phyloP scores from a whole-genome alignment of 2,113 vertebrate species.

The Sapayoa aenigma region DNA sequence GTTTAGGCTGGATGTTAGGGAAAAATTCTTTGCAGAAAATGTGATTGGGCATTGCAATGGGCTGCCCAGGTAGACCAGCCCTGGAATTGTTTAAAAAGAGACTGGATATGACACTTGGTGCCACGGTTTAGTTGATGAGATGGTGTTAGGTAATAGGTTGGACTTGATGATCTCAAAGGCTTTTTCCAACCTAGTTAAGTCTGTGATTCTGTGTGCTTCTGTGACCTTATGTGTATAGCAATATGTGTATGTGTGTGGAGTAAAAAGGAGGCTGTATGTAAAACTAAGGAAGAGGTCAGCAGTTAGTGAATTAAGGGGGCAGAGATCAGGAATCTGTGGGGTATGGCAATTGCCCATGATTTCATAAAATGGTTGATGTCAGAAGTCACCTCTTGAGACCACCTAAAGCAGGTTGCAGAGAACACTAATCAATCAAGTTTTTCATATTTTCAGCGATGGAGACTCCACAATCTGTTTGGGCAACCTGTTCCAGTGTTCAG shows the following conservation, averaged over 20 bases:
- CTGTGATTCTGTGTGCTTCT: too few relatives aligned
- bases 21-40: too few relatives aligned
- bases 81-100: too few relatives aligned
- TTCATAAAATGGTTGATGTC: not conserved
- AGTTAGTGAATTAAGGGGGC: not conserved
- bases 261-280: not conserved
- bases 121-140: too few relatives aligned
- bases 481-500: not conserved
- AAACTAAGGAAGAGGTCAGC: not conserved
- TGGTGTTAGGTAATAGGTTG: too few relatives aligned
- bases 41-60: too few relatives aligned
- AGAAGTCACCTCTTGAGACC: not conserved
- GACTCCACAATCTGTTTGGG: not conserved
- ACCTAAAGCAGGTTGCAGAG: not conserved
- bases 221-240: fast-evolving
- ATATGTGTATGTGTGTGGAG: too few relatives aligned
- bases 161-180: too few relatives aligned
- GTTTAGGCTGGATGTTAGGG: too few relatives aligned
- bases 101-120: too few relatives aligned
- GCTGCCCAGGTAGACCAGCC: too few relatives aligned
- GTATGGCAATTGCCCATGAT: not conserved
- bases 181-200: too few relatives aligned
- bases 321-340: not conserved
- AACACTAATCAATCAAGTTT: not conserved
- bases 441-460: not conserved